phyloP scores from a whole-genome alignment of 2,113 vertebrate genomes.

The Polypterus senegalus region DNA sequence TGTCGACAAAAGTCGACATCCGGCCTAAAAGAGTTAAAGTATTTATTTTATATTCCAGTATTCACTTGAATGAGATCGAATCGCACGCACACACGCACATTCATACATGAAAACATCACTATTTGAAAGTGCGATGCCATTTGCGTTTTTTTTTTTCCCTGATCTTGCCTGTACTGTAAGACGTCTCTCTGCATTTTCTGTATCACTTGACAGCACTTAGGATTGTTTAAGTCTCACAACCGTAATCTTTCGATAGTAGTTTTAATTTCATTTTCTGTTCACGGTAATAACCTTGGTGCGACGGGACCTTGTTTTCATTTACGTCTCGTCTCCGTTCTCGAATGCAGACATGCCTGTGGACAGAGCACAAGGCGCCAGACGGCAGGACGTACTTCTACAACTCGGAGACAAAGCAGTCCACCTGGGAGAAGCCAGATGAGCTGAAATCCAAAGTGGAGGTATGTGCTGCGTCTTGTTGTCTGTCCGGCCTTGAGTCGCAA shows the following conservation, averaged over 20 bases:
- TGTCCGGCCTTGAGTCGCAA: no score
- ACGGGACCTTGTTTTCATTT: not conserved
- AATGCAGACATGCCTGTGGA: slow-evolving; percentile 42
- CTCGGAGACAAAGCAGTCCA: slow-evolving; percentile 45
- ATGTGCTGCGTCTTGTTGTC: not conserved
- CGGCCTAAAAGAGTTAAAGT: no score
- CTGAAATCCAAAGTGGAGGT: slow-evolving; percentile 51
- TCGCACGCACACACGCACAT: no score
- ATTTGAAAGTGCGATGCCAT: no score
- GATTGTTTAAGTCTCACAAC: not conserved
- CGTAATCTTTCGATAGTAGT: not conserved
- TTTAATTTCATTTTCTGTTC: not conserved
- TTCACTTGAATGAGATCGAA: no score
- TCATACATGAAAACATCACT: no score
- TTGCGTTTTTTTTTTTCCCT: no score
- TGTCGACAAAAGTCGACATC: no score
- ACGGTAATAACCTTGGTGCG: not conserved
- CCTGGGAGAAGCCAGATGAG: slow-evolving; percentile 51
- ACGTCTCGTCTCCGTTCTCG: not conserved
- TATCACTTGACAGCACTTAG: not conserved
- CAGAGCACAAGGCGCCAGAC: slow-evolving; percentile 46
- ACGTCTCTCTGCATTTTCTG: not conserved
- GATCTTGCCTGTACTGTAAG: not conserved
- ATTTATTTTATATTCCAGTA: no score
- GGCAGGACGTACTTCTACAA: slow-evolving; percentile 51